A percentile compares a stretch with the other conserved stretches of the same genome.
Evolutionary conservation across 2,113 vertebrate genomes (phyloP).

Genomic region (Amia ocellicauda): DNA sequence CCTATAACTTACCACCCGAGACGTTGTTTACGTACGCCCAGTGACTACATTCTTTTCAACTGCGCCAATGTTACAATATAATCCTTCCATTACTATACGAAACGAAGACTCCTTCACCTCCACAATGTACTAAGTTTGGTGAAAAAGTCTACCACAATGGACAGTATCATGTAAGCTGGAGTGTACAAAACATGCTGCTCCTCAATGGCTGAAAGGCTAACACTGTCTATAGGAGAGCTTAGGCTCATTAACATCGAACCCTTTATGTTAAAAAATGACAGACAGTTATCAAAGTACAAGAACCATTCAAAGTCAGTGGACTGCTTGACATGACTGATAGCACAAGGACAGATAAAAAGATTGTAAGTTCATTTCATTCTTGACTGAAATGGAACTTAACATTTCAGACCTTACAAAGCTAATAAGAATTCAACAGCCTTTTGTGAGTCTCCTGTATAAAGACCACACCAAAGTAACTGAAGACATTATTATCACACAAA

Average conservation of each 20-base stretch:
- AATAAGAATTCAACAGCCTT: conserved; percentile 15
- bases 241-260: conserved; percentile 29
- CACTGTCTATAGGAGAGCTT: not conserved
- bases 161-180: not conserved
- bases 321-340: conserved; percentile 24
- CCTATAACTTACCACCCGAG: too few relatives aligned
- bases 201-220: too few relatives aligned
- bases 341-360: conserved; percentile 28
- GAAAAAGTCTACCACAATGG: not conserved
- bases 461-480: conserved; percentile 4
- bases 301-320: conserved; percentile 24
- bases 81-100: too few relatives aligned
- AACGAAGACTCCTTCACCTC: too few relatives aligned
- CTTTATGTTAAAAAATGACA: conserved; percentile 27
- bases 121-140: too few relatives aligned
- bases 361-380: conserved; percentile 22
- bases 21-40: too few relatives aligned
- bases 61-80: too few relatives aligned
- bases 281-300: conserved; percentile 25
- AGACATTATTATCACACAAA: conserved; percentile 3
- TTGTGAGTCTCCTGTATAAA: conserved; percentile 15
- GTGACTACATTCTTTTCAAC: too few relatives aligned
- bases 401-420: conserved; percentile 15
- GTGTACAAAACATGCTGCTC: not conserved
- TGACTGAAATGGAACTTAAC: conserved; percentile 26